Percentiles rank a stretch among this genome's conserved stretches.
phyloP scores from a whole-genome alignment of 2,888 invertebrate species.

The Rotaria macrura region DNA sequence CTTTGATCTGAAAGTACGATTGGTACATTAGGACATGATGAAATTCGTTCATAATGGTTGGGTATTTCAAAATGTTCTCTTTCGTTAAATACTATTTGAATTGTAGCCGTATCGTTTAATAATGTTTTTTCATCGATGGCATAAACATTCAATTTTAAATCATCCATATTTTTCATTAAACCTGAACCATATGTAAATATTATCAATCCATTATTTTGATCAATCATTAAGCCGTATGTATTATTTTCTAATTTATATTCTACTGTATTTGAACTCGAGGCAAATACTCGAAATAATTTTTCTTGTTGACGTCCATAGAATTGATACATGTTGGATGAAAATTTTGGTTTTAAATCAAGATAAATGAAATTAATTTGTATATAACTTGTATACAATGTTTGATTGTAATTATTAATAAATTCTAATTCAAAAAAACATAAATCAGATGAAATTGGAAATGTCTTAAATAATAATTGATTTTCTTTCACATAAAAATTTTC shows the following conservation, averaged over 20 bases:
- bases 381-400: neutral
- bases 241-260: neutral
- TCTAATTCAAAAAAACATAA: slow-evolving; percentile 4
- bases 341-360: neutral
- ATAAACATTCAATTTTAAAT: neutral
- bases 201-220: neutral
- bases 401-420: neutral
- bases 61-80: neutral
- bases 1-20: neutral
- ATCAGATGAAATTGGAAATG: neutral
- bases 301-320: neutral
- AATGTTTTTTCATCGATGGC: neutral
- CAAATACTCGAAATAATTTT: neutral
- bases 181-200: neutral
- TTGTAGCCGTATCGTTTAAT: neutral
- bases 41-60: neutral
- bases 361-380: neutral
- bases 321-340: neutral
- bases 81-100: neutral
- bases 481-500: neutral
- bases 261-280: neutral
- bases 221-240: neutral
- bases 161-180: neutral
- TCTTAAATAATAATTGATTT: neutral
- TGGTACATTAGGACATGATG: neutral